These are phyloP conservation scores for Cliona cf. orientalis DNA, from an alignment of 37 sponge, comb jelly and placozoan species.

Conservation along the genomic window DNA sequence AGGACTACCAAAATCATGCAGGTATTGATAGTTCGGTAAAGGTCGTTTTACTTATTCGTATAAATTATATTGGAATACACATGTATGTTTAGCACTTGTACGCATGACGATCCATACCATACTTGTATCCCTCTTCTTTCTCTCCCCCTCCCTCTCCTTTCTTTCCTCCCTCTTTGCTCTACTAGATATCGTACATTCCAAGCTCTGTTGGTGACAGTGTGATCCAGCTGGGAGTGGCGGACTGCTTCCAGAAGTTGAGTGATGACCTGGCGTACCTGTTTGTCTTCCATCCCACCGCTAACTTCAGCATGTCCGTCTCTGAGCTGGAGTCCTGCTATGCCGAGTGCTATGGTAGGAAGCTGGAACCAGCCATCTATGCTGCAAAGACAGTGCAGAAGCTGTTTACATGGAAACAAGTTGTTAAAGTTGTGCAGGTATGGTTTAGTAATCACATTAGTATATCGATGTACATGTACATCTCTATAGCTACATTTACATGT, in stretches of 20 bases:
- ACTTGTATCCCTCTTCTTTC: not conserved
- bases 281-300: constrained; percentile 26
- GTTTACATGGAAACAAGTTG: constrained; percentile 12
- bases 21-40: constrained; percentile 9
- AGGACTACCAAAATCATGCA: constrained; percentile 20
- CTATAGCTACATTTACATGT: no score
- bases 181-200: constrained; percentile 19
- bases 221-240: constrained; percentile 35
- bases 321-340: constrained; percentile 29
- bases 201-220: constrained; percentile 21
- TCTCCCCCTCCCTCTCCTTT: not conserved
- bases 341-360: constrained; percentile 39
- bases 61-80: no score
- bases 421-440: constrained; percentile 46
- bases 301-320: constrained; percentile 12
- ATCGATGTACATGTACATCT: no score
- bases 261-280: constrained; percentile 65
- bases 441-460: no score
- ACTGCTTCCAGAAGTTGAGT: constrained; percentile 50
- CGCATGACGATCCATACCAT: no score
- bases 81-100: no score
- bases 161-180: not conserved
- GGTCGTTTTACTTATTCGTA: no score
- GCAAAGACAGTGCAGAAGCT: constrained; percentile 20
- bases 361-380: constrained; percentile 47